Conservation (phyloP, 1,140 invertebrate species). For the Hyposmocoma kahamanoa region DNA sequence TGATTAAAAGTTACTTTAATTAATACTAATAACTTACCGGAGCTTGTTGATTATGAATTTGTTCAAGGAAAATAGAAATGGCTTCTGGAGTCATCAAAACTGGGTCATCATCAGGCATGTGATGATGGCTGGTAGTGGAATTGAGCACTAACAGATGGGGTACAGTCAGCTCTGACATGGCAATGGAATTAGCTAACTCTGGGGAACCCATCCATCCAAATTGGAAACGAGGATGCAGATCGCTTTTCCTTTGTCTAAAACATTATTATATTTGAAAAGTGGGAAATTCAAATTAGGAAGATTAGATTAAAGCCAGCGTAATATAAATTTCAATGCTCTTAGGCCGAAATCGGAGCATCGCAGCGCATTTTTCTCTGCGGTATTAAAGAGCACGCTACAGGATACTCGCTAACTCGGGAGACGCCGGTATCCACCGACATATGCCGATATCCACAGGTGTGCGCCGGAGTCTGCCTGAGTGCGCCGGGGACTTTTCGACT, state of each 20-base stretch:
- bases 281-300: too few species aligned
- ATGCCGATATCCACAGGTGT: too few species aligned
- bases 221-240: slow-evolving; percentile 89
- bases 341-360: too few species aligned
- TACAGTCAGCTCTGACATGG: slow-evolving; percentile 86
- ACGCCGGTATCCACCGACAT: too few species aligned
- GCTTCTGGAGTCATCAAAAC: slow-evolving; percentile 84
- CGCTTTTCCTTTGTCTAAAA: slow-evolving; percentile 79
- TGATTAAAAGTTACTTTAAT: neutral
- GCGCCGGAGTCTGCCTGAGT: too few species aligned
- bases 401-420: too few species aligned
- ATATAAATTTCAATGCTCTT: too few species aligned
- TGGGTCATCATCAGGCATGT: slow-evolving; percentile 90
- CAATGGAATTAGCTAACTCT: slow-evolving; percentile 92
- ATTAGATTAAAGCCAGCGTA: too few species aligned
- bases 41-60: slow-evolving; percentile 82
- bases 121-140: slow-evolving; percentile 91
- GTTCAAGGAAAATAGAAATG: slow-evolving; percentile 85
- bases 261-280: too few species aligned
- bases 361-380: too few species aligned
- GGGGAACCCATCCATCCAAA: slow-evolving; percentile 94
- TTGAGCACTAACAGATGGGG: slow-evolving; percentile 94
- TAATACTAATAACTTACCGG: slow-evolving; percentile 75
- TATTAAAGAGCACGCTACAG: too few species aligned
- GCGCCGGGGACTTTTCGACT: too few species aligned